Base-by-base conservation (phyloP, 1,140 invertebrate species). In the Bombus confusus region DNA sequence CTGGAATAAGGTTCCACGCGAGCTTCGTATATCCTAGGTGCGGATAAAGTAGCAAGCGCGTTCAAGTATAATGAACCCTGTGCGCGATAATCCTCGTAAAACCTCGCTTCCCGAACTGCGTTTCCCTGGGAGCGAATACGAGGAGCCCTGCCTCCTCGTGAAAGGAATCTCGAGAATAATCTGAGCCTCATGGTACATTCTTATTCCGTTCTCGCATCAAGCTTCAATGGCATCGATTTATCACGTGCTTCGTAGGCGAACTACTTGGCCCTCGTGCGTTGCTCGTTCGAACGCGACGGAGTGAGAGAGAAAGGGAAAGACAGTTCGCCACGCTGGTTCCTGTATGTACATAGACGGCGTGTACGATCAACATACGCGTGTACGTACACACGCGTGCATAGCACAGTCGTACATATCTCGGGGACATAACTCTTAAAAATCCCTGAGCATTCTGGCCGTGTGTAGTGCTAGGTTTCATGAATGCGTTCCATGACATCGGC, bases 151-250 rank as follows among this genome's bases (percentile, higher is more conserved):
- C 64, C 83, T 89, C 80, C 90, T 83, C 87, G 88, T 91, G 90
- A 92, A 93, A 94, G 92, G 92, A 94, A 94, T 95, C 91, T 92
- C 91, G 76, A 81, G 93, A 93, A 94, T 94, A 94, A 94, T 94
- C 94, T 93, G 90, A 91, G 77, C 87, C 85, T 86, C 86, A 86
- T 85, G 91, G 90, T 92, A 91, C 91, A 93, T 94, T 94, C 92
- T 94, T 93, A 93, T 93, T 93, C 91, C 88, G 90, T 91, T 92
- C 86, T 85, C 90, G 93, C 93, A 93, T 94, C 91, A 92, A 92
- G 90, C 90, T 85, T 92, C 93, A 92, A 93, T 93, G 91, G 93
- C 92, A 93, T 93, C 93, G 93, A 94, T 94, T 94, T 94, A 94
- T 94, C 93, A 93, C 91, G 90, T 92, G 88, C 91, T 90, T 86